A percentile compares a stretch with the other conserved stretches of the same genome.
These are phyloP conservation scores for Saimiri boliviensis DNA, from an alignment of 2,113 vertebrate genomes.

Conservation along the genomic window DNA sequence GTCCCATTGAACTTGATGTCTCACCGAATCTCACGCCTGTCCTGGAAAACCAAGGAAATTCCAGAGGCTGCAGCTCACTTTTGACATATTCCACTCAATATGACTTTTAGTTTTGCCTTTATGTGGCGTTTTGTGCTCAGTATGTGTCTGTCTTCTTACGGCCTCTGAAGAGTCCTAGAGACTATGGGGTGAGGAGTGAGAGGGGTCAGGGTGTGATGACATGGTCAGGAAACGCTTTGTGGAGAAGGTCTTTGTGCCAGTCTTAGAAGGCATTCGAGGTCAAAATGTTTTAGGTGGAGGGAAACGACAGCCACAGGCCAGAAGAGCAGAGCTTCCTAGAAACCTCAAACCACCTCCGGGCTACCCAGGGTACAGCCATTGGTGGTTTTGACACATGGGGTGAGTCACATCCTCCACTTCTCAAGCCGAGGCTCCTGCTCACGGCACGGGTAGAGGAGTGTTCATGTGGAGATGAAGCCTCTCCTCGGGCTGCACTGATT, in stretches of 20 bases:
- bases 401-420: rapidly evolving
- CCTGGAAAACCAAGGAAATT: too few species aligned
- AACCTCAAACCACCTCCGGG: rapidly evolving
- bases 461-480: rapidly evolving
- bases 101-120: too few species aligned
- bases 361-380: rapidly evolving
- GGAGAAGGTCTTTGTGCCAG: not conserved
- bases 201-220: not conserved
- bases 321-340: not conserved
- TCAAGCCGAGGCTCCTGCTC: not conserved
- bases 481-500: rapidly evolving
- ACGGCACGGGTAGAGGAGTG: rapidly evolving
- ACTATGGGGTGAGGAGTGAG: not conserved
- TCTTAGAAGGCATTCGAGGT: not conserved
- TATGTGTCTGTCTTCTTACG: too few species aligned
- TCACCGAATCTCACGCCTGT: too few species aligned
- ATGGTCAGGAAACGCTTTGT: not conserved
- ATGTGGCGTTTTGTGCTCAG: too few species aligned
- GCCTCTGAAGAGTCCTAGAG: not conserved
- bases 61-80: not conserved
- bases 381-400: rapidly evolving
- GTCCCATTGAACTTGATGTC: not conserved
- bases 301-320: rapidly evolving
- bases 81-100: rapidly evolving
- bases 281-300: not conserved